Conservation (phyloP, 1,140 invertebrate genomes). For the Diploscapter pachys region DNA sequence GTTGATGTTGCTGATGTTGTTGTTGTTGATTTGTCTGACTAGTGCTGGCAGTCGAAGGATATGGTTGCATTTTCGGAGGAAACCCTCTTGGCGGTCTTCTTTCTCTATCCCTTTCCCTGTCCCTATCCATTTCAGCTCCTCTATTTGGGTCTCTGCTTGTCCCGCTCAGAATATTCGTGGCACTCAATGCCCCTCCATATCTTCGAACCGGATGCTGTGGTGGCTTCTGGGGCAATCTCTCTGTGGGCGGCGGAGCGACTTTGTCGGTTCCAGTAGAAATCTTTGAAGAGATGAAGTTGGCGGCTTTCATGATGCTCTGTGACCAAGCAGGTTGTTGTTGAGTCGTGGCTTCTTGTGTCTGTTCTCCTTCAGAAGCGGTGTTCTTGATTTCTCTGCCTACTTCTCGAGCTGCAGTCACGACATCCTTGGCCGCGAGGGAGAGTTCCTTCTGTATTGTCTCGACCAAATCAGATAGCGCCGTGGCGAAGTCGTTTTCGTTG, state of each 20-base stretch:
- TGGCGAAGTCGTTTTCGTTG: constrained; percentile 15
- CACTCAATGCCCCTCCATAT: not conserved
- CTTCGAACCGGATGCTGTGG: not conserved
- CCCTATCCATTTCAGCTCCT: constrained; percentile 3
- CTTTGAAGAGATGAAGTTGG: constrained; percentile 54
- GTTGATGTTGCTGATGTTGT: too few species aligned
- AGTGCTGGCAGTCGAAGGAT: too few species aligned
- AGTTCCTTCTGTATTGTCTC: constrained; percentile 33
- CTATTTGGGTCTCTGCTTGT: not conserved
- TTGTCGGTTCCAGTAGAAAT: constrained; percentile 23
- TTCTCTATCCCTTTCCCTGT: constrained; percentile 2
- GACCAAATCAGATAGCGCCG: constrained; percentile 22
- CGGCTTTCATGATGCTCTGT: constrained; percentile 44
- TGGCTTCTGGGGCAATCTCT: not conserved
- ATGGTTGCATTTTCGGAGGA: not conserved
- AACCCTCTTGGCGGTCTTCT: not conserved
- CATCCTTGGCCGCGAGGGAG: not conserved
- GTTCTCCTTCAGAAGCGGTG: too few species aligned
- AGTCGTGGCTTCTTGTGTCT: not conserved
- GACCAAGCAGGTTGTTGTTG: constrained; percentile 44
- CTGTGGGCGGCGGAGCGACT: not conserved
- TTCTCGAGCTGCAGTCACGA: not conserved
- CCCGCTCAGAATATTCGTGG: not conserved
- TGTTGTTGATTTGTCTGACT: too few species aligned
- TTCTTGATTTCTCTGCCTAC: too few species aligned